Evolutionary conservation across 2,797 vertebrate species (phyloP).

Genomic region (Remorina albescens): DNA sequence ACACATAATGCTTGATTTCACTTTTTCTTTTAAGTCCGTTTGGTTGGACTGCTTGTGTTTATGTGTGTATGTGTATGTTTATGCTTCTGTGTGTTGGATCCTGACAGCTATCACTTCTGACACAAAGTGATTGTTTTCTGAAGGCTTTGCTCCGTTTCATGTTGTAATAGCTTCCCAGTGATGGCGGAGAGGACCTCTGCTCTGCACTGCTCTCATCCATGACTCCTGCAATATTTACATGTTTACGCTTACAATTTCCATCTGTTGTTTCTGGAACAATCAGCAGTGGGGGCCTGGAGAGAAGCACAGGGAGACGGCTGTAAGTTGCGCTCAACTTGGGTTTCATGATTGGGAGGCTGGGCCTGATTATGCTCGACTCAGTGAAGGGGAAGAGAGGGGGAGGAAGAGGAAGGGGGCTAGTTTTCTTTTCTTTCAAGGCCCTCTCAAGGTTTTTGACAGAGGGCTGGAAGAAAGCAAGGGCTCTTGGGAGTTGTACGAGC

Average conservation of each 20-base stretch:
- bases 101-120: conserved; percentile 75
- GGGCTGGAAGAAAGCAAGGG: conserved; percentile 42
- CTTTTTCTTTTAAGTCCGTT: conserved; percentile 35
- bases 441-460: conserved; percentile 76
- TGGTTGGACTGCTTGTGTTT: conserved; percentile 53
- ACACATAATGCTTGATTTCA: conserved; percentile 47
- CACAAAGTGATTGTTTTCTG: conserved; percentile 76
- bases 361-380: conserved; percentile 82
- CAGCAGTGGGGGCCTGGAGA: conserved; percentile 78
- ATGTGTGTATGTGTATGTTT: conserved; percentile 52
- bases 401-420: conserved; percentile 42
- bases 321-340: conserved; percentile 82
- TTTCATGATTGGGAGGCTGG: conserved; percentile 86
- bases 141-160: conserved; percentile 74
- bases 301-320: conserved; percentile 68
- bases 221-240: conserved; percentile 86
- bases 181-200: conserved; percentile 62
- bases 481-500: conserved; percentile 50
- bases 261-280: conserved; percentile 89
- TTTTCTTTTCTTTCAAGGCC: conserved; percentile 82
- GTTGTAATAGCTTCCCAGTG: conserved; percentile 72
- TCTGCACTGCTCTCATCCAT: conserved; percentile 67
- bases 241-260: conserved; percentile 88
- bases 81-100: conserved; percentile 72
- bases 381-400: conserved; percentile 5